Evolutionary conservation across 37 sponge, comb jelly and placozoan species (phyloP).

Genomic region (Diacarnus erythraeanus): DNA sequence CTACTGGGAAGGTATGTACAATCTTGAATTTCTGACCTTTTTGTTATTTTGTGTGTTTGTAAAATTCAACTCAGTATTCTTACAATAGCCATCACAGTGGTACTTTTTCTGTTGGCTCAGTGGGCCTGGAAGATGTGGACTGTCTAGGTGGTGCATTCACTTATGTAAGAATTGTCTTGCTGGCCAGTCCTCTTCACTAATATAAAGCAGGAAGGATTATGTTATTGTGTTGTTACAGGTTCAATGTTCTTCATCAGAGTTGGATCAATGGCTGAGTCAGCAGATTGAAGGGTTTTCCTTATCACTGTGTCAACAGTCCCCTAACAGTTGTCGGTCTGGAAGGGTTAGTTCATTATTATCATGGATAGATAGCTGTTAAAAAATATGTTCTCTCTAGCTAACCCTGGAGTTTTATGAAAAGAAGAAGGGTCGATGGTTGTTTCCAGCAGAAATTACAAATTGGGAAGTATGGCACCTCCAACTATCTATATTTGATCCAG

Average conservation of each 20-base stretch:
- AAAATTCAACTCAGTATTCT: no score
- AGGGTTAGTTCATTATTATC: conserved; percentile 43
- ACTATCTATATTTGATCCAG: conserved; percentile 24
- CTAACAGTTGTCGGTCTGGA: conserved; percentile 10
- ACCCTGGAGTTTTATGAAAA: conserved; percentile 90
- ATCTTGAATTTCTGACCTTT: background rate
- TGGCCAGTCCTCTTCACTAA: no score
- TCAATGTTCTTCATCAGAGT: conserved; percentile 47
- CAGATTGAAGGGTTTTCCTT: conserved; percentile 55
- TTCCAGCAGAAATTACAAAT: conserved; percentile 70
- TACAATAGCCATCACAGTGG: conserved; percentile 53
- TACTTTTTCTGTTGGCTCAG: conserved; percentile 81
- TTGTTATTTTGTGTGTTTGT: no score
- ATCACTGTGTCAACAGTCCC: conserved; percentile 64
- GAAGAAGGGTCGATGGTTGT: conserved; percentile 86
- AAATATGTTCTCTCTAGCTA: conserved; percentile 19
- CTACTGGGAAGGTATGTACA: conserved; percentile 70
- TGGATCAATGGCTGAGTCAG: conserved; percentile 59
- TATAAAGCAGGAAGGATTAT: no score
- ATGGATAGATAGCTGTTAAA: no score
- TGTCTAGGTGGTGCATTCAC: conserved; percentile 67
- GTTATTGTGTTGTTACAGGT: conserved; percentile 19
- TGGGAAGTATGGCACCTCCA: conserved; percentile 81
- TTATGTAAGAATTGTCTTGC: conserved; percentile 50
- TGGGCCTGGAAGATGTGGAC: conserved; percentile 75